Base-by-base conservation (phyloP, 1,140 invertebrate species). In the Drosophila malerkotliana region DNA sequence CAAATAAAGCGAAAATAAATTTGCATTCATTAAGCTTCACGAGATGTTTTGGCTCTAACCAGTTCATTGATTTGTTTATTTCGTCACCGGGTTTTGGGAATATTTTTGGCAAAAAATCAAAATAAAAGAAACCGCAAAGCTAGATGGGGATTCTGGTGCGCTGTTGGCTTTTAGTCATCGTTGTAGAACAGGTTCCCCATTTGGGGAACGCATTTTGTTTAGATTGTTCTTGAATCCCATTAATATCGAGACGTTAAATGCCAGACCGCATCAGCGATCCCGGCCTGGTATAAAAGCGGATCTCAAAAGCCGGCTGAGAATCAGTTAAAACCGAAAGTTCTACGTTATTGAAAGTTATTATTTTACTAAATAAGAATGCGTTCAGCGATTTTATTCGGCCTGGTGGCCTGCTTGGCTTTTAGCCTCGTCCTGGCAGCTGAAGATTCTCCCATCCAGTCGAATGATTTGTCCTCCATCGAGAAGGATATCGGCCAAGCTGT, bases 201-300 rank as follows among this genome's bases (percentile, higher is more conserved):
- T 68, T 69, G 44, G 66, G 44, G 51, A 49, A 49, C 41, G 79
- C 55, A 61, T 66, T 79, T 72, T 83, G 51, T 18, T 14, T 44
- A 67, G 72, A 84, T 68, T 77, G 80, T 79, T 84, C 80, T 83
- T 83, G 80, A 83, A 83, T 84, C 71, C 72, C 80, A 83, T 83
- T 83, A 83, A 79, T 84, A 79, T 49, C 28, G 12, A 64, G 30
- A 55, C 78, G 82, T 78, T 85, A 85, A 85, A 64, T 44, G 64
- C 26, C 53, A 51, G 60, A 48, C 44, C 2, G 28, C 28, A 48
- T 24, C 39, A 45, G 9, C 30, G 30, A 15, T 21, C 9, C 32
- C 32, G 32, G 24, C 39, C 26, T 34, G 24, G 39, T 85, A 85
- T 75, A 85, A 81, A 64, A 63, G 53, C 26, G 10, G n/a, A 15